Conservation (phyloP, 2,113 vertebrate species). For the Rana temporaria region DNA sequence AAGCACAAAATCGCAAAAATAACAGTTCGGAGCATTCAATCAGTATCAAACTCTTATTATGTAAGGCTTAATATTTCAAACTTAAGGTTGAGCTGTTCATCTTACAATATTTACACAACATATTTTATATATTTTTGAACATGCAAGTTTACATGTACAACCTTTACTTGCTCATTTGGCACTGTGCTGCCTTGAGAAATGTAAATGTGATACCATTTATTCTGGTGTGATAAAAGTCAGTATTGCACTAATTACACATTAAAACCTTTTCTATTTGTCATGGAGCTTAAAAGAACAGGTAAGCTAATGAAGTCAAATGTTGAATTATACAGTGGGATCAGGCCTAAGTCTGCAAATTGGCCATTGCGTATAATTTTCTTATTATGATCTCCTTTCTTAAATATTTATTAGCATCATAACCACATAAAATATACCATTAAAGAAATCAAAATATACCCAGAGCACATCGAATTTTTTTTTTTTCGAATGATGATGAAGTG, state of each 20-base stretch:
- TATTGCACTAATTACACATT: neutral
- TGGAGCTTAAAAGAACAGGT: neutral
- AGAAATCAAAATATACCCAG: neutral
- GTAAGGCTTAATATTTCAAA: too few species aligned
- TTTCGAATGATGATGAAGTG: too few species aligned
- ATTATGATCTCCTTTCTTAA: constrained; percentile 25
- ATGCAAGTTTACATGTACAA: too few species aligned
- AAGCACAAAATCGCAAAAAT: too few species aligned
- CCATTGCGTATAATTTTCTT: neutral
- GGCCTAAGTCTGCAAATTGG: neutral
- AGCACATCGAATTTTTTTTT: too few species aligned
- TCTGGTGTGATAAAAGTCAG: neutral
- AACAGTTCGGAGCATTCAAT: too few species aligned
- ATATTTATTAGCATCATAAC: constrained; percentile 23
- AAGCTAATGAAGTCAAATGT: constrained; percentile 26
- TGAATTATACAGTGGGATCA: constrained; percentile 3
- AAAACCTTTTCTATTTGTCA: constrained; percentile 18
- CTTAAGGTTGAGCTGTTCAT: too few species aligned
- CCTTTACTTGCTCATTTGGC: too few species aligned
- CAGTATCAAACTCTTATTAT: too few species aligned
- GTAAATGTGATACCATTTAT: neutral
- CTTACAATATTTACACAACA: too few species aligned
- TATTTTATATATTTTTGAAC: too few species aligned
- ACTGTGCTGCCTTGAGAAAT: too few species aligned
- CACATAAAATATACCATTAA: constrained; percentile 6